Evolutionary conservation across 1,140 invertebrate species (phyloP).

Genomic region (Drosophila repletoides): DNA sequence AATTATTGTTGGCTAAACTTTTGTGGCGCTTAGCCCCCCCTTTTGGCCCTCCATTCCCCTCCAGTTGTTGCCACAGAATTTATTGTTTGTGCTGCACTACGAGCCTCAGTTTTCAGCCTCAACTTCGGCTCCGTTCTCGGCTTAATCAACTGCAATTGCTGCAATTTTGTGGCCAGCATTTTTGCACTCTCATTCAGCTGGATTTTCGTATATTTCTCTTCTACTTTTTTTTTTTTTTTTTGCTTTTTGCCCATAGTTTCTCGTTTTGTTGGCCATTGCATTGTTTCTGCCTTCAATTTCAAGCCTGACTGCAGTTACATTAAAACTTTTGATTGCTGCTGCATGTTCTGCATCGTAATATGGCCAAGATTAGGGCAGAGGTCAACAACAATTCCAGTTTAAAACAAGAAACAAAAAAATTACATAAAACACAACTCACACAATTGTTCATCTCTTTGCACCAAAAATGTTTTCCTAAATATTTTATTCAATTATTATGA

Average conservation of each 20-base stretch:
- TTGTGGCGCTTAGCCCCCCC: constrained; percentile 67
- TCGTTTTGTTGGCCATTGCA: constrained; percentile 17
- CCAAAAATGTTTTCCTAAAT: too few species aligned
- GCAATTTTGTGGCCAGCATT: constrained; percentile 61
- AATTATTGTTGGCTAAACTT: constrained; percentile 80
- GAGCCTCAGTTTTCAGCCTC: not conserved
- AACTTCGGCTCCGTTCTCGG: constrained; percentile 9
- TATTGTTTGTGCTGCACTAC: constrained; percentile 69
- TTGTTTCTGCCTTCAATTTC: constrained; percentile 55
- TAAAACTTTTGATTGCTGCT: constrained; percentile 75
- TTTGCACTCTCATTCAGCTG: constrained; percentile 60
- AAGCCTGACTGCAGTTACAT: constrained; percentile 61
- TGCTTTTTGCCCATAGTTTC: constrained; percentile 5
- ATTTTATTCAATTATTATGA: too few species aligned
- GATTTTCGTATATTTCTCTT: constrained; percentile 1
- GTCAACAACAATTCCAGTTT: constrained; percentile 5
- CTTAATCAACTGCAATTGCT: constrained; percentile 79
- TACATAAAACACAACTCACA: not conserved
- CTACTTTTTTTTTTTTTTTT: constrained; percentile 13
- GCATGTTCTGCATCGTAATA: constrained; percentile 34
- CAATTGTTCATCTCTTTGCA: not conserved
- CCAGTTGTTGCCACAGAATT: constrained; percentile 41
- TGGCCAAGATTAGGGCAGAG: constrained; percentile 25
- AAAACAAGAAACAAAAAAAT: too few species aligned
- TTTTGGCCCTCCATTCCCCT: not conserved